Conservation (phyloP, 2,113 vertebrate genomes). For the Syrmaticus mikado region DNA sequence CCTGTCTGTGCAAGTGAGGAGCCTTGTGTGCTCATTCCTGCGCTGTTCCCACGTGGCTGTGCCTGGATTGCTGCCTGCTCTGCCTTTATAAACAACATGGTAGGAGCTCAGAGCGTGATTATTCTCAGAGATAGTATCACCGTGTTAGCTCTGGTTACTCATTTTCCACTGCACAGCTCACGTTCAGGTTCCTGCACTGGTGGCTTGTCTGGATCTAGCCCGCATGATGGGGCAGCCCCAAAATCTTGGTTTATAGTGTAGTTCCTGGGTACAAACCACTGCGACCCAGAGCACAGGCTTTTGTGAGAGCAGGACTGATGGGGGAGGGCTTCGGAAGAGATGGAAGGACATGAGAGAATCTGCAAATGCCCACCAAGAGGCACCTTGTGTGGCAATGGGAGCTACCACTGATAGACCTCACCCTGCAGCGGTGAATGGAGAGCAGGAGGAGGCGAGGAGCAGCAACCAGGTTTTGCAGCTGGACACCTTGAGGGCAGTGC, state of each 20-base stretch:
- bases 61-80: slow-evolving; percentile 13
- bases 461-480: not conserved
- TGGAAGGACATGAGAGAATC: not conserved
- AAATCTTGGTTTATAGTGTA: not conserved
- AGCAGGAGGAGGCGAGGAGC: rapidly evolving
- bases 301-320: not conserved
- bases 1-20: not conserved
- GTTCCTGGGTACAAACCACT: rapidly evolving
- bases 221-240: not conserved
- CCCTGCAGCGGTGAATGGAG: not conserved
- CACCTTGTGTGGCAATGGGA: not conserved
- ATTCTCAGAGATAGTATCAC: not conserved
- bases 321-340: not conserved
- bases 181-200: rapidly evolving
- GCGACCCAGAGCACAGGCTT: rapidly evolving
- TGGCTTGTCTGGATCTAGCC: not conserved
- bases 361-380: not conserved
- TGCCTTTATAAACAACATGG: not conserved
- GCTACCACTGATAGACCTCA: not conserved
- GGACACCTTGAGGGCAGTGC: not conserved
- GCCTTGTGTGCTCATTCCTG: not conserved
- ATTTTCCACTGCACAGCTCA: not conserved
- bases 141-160: rapidly evolving
- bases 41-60: not conserved
- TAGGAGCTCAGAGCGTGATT: not conserved